Conservation (phyloP, 1,140 invertebrate genomes). For the Lerema accius region DNA sequence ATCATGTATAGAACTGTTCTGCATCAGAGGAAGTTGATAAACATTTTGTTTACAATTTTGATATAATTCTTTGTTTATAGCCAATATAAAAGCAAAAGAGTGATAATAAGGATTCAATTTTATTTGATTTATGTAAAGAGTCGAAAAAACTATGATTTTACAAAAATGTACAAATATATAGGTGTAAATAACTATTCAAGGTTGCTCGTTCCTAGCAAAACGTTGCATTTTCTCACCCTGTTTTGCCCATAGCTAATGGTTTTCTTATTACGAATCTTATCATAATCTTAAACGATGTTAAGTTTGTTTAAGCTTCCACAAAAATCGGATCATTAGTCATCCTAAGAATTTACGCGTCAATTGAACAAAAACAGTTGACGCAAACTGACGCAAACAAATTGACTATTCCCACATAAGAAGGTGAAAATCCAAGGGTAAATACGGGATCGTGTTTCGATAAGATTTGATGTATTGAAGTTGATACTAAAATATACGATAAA, state of each 20-base stretch:
- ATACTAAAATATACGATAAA: slow-evolving; percentile 41
- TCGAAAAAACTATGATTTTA: no score
- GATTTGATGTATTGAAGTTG: slow-evolving; percentile 56
- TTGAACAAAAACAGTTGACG: slow-evolving; percentile 78
- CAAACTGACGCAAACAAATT: slow-evolving; percentile 79
- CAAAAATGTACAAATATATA: no score
- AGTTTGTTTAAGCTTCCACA: slow-evolving; percentile 57
- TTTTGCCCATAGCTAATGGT: not conserved
- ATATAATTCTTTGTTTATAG: no score
- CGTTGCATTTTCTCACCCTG: not conserved
- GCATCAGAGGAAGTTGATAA: no score
- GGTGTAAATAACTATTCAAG: not conserved
- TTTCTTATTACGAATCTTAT: not conserved
- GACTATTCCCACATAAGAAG: slow-evolving; percentile 77
- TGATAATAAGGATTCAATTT: no score
- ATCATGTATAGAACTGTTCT: no score
- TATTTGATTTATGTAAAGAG: no score
- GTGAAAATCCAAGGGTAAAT: slow-evolving; percentile 80
- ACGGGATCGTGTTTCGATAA: slow-evolving; percentile 65
- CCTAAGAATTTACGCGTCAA: slow-evolving; percentile 70
- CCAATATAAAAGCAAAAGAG: no score
- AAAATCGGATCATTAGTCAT: slow-evolving; percentile 69
- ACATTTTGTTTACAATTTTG: no score
- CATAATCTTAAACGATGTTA: not conserved
- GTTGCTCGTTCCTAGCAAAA: not conserved